These are phyloP conservation scores for Tupaia chinensis DNA, from an alignment of 2,113 vertebrate genomes.

Conservation along the genomic window DNA sequence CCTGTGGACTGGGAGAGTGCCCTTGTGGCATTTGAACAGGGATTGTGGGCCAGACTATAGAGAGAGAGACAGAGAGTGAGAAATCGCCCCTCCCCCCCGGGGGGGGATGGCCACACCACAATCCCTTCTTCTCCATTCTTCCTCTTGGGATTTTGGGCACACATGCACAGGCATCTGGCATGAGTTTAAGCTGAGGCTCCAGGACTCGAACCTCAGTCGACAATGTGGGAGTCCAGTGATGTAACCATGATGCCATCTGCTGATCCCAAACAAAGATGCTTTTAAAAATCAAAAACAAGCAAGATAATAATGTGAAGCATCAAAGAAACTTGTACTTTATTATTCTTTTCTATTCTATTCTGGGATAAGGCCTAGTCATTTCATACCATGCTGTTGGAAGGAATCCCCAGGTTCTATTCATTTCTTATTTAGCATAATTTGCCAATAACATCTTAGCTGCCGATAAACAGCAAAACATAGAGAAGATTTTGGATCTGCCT, in stretches of 20 bases:
- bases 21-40: background rate
- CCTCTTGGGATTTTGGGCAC: too few species aligned
- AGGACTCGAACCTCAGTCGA: too few species aligned
- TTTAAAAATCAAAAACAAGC: conserved; percentile 19
- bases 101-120: too few species aligned
- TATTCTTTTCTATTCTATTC: background rate
- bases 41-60: fast-evolving
- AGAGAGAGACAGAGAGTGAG: too few species aligned
- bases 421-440: background rate
- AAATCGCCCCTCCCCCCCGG: too few species aligned
- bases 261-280: background rate
- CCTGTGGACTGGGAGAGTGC: background rate
- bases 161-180: too few species aligned
- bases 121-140: too few species aligned
- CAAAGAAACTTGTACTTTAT: background rate
- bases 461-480: conserved; percentile 62
- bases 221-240: too few species aligned
- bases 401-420: background rate
- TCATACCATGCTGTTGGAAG: background rate
- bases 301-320: background rate
- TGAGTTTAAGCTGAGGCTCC: too few species aligned
- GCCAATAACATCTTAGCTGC: background rate
- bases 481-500: background rate
- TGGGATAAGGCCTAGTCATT: background rate
- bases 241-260: too few species aligned